Conservation (phyloP, 2,888 invertebrate species). For the Daptonema setosum region DNA sequence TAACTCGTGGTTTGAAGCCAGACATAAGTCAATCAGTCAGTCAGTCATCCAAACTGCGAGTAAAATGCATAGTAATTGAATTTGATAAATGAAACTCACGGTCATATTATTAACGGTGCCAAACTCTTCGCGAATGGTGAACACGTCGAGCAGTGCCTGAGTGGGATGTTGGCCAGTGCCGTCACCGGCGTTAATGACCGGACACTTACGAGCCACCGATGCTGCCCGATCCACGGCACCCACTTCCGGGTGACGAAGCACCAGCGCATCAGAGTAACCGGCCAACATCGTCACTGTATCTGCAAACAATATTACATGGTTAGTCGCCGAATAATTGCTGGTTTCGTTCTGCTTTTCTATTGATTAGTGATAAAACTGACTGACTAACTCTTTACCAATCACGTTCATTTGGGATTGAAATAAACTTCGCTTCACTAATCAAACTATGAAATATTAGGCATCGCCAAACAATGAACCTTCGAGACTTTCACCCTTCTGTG, state of each 20-base stretch:
- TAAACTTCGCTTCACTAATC: neutral
- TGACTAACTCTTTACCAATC: neutral
- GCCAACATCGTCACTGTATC: conserved; percentile 30
- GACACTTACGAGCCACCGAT: conserved; percentile 11
- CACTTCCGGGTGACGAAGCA: conserved; percentile 72
- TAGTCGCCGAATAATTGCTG: neutral
- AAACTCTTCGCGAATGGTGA: conserved; percentile 92
- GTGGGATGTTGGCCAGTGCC: conserved; percentile 92
- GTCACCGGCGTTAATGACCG: conserved; percentile 86
- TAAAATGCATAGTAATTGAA: neutral
- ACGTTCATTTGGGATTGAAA: neutral
- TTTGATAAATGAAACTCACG: no score
- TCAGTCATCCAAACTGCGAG: no score
- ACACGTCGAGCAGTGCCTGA: conserved; percentile 77
- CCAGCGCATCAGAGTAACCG: conserved; percentile 66
- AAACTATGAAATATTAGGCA: neutral
- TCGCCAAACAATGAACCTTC: conserved; percentile 38
- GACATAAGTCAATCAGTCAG: no score
- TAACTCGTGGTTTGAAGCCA: no score
- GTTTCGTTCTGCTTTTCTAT: neutral
- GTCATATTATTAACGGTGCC: conserved; percentile 92
- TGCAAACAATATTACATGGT: conserved; percentile 26
- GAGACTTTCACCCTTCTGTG: conserved; percentile 82
- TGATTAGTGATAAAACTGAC: neutral
- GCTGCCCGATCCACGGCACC: conserved; percentile 49